Conservation (phyloP, 2,113 vertebrate species). For the Dissostichus mawsoni region DNA sequence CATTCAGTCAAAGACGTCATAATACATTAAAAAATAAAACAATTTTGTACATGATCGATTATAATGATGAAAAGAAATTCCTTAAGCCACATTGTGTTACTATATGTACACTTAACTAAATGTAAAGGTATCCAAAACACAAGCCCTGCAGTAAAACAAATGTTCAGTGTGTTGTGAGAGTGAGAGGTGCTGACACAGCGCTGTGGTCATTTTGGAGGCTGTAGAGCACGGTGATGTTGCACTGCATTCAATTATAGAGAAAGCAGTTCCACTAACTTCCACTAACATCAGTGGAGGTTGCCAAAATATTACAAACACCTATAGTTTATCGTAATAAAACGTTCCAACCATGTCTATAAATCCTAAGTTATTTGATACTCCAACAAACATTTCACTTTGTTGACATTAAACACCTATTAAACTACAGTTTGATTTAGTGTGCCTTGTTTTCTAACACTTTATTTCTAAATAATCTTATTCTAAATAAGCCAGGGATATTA, state of each 20-base stretch:
- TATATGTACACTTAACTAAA: background rate
- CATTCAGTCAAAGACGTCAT: constrained; percentile 11
- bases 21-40: constrained; percentile 11
- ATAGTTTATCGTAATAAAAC: background rate
- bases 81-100: background rate
- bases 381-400: background rate
- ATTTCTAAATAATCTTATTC: background rate
- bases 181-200: constrained; percentile 45
- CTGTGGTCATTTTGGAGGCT: constrained; percentile 24
- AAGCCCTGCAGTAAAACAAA: constrained; percentile 23
- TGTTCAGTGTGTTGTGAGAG: constrained; percentile 28
- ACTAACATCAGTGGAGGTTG: background rate
- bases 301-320: background rate
- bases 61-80: background rate
- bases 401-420: background rate
- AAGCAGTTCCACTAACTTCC: constrained; percentile 23
- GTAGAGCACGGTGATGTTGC: background rate
- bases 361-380: background rate
- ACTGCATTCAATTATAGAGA: constrained; percentile 21
- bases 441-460: background rate
- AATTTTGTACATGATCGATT: background rate
- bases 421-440: background rate
- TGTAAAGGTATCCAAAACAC: background rate
- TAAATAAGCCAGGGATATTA: too few species aligned
- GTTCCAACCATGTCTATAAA: background rate